phyloP scores from a whole-genome alignment of 2,113 vertebrate species.

The Sinosuthora webbiana region DNA sequence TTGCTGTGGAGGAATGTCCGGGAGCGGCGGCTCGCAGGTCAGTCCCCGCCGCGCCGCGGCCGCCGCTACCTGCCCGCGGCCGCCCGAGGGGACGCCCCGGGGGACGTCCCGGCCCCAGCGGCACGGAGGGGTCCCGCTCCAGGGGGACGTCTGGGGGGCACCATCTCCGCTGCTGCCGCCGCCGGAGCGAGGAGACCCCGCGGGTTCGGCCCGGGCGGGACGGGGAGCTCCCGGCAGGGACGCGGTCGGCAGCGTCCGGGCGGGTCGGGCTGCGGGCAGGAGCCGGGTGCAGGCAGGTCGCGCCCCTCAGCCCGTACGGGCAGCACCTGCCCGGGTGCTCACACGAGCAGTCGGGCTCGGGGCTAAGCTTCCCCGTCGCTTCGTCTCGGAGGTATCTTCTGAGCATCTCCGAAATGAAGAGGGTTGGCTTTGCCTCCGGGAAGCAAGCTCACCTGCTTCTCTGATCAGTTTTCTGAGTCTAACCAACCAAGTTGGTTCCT shows the following conservation, averaged over 20 bases:
- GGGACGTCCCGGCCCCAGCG: not conserved
- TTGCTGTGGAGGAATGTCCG: constrained; percentile 88
- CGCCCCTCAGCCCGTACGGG: not conserved
- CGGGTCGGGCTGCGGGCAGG: not conserved
- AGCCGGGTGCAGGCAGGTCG: not conserved
- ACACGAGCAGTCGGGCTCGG: not conserved
- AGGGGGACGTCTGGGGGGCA: not conserved
- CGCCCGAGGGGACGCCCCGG: not conserved
- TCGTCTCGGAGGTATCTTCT: not conserved
- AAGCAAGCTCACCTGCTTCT: not conserved
- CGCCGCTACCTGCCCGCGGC: not conserved
- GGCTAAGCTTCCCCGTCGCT: not conserved
- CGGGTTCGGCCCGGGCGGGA: not conserved
- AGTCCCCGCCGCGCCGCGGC: constrained; percentile 54
- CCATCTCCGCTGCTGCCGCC: not conserved
- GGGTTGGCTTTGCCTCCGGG: not conserved
- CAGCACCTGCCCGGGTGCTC: not conserved
- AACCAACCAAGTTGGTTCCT: not conserved
- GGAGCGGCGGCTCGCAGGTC: constrained; percentile 92
- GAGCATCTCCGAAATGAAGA: not conserved
- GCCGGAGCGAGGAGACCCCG: not conserved
- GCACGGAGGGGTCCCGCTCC: not conserved
- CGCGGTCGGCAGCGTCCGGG: not conserved
- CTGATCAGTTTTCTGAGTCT: not conserved
- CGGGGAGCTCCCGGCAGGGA: not conserved